phyloP scores from a whole-genome alignment of 2,797 vertebrate genomes.

The Myotis vivesi region DNA sequence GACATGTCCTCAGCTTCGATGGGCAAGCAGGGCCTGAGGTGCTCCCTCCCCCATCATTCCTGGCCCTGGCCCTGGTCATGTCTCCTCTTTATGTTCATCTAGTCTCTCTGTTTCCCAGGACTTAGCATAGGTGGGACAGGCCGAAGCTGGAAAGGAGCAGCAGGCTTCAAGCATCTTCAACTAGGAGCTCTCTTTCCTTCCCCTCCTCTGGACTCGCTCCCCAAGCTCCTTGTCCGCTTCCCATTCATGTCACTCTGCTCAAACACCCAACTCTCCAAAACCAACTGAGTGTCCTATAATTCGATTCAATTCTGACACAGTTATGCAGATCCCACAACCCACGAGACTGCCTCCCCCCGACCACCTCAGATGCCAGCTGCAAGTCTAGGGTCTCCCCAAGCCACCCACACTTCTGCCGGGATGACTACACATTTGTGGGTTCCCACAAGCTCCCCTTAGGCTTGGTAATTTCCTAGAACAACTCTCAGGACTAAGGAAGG shows the following conservation, averaged over 20 bases:
- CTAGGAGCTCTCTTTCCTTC: background rate
- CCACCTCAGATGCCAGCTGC: accelerated
- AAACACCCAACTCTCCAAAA: background rate
- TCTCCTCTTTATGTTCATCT: background rate
- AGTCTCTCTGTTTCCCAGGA: background rate
- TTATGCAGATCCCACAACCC: background rate
- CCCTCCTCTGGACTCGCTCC: accelerated
- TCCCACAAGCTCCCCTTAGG: no score
- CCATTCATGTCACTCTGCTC: accelerated
- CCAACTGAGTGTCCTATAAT: background rate
- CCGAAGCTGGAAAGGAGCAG: background rate
- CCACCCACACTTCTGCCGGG: background rate
- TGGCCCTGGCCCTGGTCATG: accelerated
- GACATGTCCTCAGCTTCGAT: background rate
- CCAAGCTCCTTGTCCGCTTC: background rate
- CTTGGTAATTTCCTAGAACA: background rate
- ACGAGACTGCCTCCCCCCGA: accelerated
- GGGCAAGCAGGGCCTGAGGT: background rate
- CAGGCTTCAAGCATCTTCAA: background rate
- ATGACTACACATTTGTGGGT: background rate
- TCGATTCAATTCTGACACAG: background rate
- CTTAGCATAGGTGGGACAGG: background rate
- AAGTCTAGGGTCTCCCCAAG: background rate
- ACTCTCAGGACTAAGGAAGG: background rate
- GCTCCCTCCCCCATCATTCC: background rate